phyloP scores from a whole-genome alignment of 2,888 invertebrate genomes.

The Palloptera scutellata region DNA sequence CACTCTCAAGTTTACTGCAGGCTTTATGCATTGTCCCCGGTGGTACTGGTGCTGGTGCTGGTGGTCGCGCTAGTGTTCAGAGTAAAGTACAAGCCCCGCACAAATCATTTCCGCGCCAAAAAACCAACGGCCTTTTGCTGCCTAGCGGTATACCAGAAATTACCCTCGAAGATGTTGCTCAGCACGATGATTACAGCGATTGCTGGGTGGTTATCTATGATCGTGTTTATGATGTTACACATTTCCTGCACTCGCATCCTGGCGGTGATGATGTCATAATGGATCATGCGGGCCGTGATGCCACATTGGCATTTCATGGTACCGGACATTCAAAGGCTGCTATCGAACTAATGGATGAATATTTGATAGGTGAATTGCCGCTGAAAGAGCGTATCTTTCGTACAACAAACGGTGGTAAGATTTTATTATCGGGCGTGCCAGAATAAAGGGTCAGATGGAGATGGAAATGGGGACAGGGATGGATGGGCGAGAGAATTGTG shows the following conservation, averaged over 20 bases:
- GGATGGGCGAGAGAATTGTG: too few relatives aligned
- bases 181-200: slow-evolving; percentile 76
- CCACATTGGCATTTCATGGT: slow-evolving; percentile 81
- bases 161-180: slow-evolving; percentile 77
- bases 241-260: slow-evolving; percentile 81
- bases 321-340: slow-evolving; percentile 79
- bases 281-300: slow-evolving; percentile 86
- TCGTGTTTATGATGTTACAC: slow-evolving; percentile 83
- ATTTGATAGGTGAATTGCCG: slow-evolving; percentile 80
- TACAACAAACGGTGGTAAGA: slow-evolving; percentile 45
- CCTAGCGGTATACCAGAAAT: slow-evolving; percentile 62
- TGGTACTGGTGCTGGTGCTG: slow-evolving; percentile 8
- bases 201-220: slow-evolving; percentile 91
- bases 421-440: slow-evolving; percentile 57
- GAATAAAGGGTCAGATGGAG: slow-evolving; percentile 47
- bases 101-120: slow-evolving; percentile 30
- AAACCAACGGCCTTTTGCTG: not conserved
- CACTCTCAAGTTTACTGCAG: slow-evolving; percentile 53
- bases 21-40: slow-evolving; percentile 44
- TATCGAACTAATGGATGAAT: slow-evolving; percentile 72
- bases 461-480: too few relatives aligned
- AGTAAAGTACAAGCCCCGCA: not conserved
- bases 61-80: too few relatives aligned
- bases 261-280: slow-evolving; percentile 83
- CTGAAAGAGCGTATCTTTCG: slow-evolving; percentile 77